These are phyloP conservation scores for Thymelicus acteon DNA, from an alignment of 2,888 invertebrate genomes.

Conservation along the genomic window DNA sequence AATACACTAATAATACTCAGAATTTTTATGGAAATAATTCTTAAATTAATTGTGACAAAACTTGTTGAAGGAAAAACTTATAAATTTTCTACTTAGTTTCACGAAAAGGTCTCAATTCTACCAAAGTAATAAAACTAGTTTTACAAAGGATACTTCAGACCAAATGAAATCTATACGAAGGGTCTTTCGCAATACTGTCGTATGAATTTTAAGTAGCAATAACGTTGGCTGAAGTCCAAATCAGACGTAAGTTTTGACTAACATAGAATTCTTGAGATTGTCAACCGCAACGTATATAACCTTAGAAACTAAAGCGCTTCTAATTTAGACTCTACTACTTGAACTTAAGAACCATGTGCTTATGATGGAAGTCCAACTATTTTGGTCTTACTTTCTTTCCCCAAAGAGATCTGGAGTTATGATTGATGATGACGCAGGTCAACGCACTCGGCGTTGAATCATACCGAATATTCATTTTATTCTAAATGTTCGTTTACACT, in stretches of 20 bases:
- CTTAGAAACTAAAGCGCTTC: background rate
- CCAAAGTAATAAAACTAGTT: slow-evolving; percentile 29
- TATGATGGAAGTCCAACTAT: background rate
- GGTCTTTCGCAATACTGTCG: slow-evolving; percentile 23
- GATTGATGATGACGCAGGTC: slow-evolving; percentile 48
- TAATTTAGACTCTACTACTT: slow-evolving; percentile 13
- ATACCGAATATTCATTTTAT: slow-evolving; percentile 46
- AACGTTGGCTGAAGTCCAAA: slow-evolving; percentile 47
- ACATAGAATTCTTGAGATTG: slow-evolving; percentile 46
- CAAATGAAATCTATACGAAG: slow-evolving; percentile 36
- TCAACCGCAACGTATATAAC: slow-evolving; percentile 7
- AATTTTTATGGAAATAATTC: too few species aligned
- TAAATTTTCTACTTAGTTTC: background rate
- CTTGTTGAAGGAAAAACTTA: background rate
- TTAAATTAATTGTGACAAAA: background rate
- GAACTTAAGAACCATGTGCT: slow-evolving; percentile 30
- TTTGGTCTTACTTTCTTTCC: slow-evolving; percentile 42
- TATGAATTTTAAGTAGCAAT: slow-evolving; percentile 39
- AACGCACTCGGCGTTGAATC: slow-evolving; percentile 46
- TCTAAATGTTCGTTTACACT: slow-evolving; percentile 37
- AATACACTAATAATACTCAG: too few species aligned
- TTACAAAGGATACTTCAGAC: slow-evolving; percentile 19
- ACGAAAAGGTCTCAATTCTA: slow-evolving; percentile 1
- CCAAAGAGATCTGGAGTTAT: slow-evolving; percentile 46
- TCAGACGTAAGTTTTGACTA: slow-evolving; percentile 46